Conservation (phyloP, 2,888 invertebrate genomes). For the Candidula unifasciata region DNA sequence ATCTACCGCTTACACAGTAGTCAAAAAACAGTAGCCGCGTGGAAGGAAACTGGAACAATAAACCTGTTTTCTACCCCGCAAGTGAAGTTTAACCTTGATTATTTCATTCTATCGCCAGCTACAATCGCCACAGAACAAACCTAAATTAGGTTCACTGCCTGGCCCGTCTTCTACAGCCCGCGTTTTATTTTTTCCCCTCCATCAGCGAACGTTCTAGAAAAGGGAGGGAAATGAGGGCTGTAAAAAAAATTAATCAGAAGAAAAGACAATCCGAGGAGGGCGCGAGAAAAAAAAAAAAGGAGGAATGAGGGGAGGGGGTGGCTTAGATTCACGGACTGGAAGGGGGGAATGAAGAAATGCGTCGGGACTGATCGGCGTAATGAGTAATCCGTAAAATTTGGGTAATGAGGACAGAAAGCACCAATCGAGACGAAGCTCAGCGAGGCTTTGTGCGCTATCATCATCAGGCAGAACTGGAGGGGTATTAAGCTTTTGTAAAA, state of each 20-base stretch:
- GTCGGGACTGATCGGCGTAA: slow-evolving; percentile 28
- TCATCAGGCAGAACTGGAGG: slow-evolving; percentile 17
- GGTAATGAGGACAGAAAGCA: slow-evolving; percentile 30
- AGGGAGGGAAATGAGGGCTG: too few species aligned
- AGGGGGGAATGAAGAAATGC: slow-evolving; percentile 3
- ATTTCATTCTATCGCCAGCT: too few species aligned
- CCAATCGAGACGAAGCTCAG: slow-evolving; percentile 25
- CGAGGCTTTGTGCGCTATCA: slow-evolving; percentile 34
- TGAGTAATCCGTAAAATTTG: slow-evolving; percentile 24
- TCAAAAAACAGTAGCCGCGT: too few species aligned
- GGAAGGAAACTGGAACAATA: too few species aligned
- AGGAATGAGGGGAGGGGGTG: background rate
- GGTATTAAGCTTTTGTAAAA: background rate
- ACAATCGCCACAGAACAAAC: too few species aligned
- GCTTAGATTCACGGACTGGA: background rate
- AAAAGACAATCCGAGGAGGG: background rate
- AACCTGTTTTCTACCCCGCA: too few species aligned
- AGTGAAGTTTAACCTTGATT: too few species aligned
- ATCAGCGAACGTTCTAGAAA: too few species aligned
- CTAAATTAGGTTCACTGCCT: too few species aligned
- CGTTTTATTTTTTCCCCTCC: too few species aligned
- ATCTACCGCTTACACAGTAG: background rate
- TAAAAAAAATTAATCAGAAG: too few species aligned
- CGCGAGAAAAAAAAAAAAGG: background rate
- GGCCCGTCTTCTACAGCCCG: too few species aligned